Conservation (phyloP, 2,113 vertebrate species). For the Jacana jacana region DNA sequence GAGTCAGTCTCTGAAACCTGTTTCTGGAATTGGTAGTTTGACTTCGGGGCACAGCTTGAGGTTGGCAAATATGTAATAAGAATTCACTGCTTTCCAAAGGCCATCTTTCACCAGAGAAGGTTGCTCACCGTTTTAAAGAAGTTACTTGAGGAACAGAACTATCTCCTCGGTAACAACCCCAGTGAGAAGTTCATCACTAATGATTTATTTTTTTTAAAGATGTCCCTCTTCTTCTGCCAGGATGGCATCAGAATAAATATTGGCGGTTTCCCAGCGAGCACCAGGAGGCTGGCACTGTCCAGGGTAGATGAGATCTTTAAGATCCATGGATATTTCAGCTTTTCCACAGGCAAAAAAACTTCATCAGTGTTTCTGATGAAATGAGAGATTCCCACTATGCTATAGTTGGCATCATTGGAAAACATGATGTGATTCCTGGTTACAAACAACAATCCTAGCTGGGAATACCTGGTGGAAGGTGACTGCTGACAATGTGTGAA, state of each 20-base stretch:
- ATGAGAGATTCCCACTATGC: background rate
- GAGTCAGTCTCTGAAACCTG: background rate
- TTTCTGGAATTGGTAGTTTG: background rate
- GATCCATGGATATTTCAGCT: background rate
- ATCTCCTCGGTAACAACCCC: background rate
- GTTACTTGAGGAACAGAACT: background rate
- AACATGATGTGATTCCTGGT: background rate
- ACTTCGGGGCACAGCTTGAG: background rate
- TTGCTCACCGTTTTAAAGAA: background rate
- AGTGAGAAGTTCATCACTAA: background rate
- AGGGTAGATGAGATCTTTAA: background rate
- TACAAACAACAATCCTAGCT: background rate
- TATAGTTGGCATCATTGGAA: background rate
- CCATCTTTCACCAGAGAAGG: background rate
- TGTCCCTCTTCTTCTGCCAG: background rate
- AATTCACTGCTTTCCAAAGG: background rate
- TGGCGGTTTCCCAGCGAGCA: background rate
- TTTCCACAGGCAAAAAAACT: background rate
- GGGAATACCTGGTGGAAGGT: background rate
- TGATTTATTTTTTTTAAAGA: background rate
- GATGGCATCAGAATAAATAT: background rate
- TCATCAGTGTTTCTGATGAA: background rate
- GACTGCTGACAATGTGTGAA: background rate
- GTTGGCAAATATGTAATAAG: background rate
- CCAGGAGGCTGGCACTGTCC: background rate